Evolutionary conservation across 2,797 vertebrate species (phyloP).

Genomic region (Labroides dimidiatus): DNA sequence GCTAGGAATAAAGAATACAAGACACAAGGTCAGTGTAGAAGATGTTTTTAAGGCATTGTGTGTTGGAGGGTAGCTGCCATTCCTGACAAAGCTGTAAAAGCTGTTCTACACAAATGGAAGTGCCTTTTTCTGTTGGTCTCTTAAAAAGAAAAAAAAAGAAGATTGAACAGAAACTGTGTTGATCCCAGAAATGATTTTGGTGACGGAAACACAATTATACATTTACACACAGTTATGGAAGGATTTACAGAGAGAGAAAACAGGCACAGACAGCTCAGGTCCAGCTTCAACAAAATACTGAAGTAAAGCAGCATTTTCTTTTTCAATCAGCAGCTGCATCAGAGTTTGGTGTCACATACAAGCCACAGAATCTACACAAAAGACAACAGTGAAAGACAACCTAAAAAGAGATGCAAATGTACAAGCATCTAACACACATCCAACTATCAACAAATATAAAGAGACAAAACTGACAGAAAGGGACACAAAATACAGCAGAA

Average conservation of each 20-base stretch:
- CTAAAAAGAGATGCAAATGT: not conserved
- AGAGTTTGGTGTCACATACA: not conserved
- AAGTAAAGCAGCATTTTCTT: not conserved
- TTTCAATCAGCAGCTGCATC: not conserved
- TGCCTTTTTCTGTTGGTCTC: not conserved
- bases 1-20: conserved; percentile 22
- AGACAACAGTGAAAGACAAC: not conserved
- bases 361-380: not conserved
- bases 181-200: conserved; percentile 20
- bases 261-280: not conserved
- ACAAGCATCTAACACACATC: too few species aligned
- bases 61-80: conserved; percentile 18
- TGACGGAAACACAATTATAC: not conserved
- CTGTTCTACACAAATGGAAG: conserved; percentile 19
- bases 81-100: conserved; percentile 26
- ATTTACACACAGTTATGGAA: conserved; percentile 17
- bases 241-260: conserved; percentile 4
- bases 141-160: conserved; percentile 9
- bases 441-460: too few species aligned
- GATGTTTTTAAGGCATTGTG: conserved; percentile 37
- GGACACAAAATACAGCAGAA: too few species aligned
- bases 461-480: too few species aligned
- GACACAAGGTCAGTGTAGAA: conserved; percentile 14
- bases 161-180: not conserved
- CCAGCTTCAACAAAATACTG: not conserved